Percentiles rank a stretch among this genome's conserved stretches.
Evolutionary conservation across 2,888 invertebrate species (phyloP).

Genomic region (Gibbula magus): DNA sequence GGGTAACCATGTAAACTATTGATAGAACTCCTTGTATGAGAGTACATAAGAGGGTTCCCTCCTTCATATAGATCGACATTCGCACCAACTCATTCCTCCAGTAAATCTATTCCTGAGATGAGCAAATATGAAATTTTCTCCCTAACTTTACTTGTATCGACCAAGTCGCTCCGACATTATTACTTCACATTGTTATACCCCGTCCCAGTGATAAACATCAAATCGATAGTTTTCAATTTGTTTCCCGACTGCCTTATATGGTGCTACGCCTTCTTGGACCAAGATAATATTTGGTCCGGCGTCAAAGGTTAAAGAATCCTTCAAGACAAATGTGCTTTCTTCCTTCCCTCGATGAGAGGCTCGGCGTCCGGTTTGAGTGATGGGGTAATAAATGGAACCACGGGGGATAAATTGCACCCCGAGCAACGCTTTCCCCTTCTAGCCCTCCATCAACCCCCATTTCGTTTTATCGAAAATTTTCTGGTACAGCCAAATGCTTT

Average conservation of each 20-base stretch:
- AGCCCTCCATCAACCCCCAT: background rate
- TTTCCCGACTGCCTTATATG: slow-evolving; percentile 16
- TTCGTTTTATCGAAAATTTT: background rate
- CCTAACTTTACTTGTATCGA: slow-evolving; percentile 12
- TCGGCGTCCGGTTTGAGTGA: background rate
- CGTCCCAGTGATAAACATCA: slow-evolving; percentile 23
- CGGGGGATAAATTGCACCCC: background rate
- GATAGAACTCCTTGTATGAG: no score
- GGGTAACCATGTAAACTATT: no score
- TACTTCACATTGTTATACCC: slow-evolving; percentile 16
- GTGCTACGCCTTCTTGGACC: slow-evolving; percentile 7
- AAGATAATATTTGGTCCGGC: slow-evolving; percentile 18
- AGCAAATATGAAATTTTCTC: slow-evolving; percentile 8
- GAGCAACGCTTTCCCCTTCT: background rate
- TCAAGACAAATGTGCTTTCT: background rate
- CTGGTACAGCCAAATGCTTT: slow-evolving; percentile 14
- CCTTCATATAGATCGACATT: no score
- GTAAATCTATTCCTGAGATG: slow-evolving; percentile 4
- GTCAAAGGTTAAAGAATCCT: slow-evolving; percentile 21
- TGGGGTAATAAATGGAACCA: slow-evolving; percentile 14
- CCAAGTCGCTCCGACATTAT: background rate
- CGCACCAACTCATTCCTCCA: background rate
- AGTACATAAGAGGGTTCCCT: no score
- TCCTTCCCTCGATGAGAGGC: background rate
- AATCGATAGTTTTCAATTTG: slow-evolving; percentile 29